Base-by-base conservation (phyloP, 2,113 vertebrate species). In the Alces alces region DNA sequence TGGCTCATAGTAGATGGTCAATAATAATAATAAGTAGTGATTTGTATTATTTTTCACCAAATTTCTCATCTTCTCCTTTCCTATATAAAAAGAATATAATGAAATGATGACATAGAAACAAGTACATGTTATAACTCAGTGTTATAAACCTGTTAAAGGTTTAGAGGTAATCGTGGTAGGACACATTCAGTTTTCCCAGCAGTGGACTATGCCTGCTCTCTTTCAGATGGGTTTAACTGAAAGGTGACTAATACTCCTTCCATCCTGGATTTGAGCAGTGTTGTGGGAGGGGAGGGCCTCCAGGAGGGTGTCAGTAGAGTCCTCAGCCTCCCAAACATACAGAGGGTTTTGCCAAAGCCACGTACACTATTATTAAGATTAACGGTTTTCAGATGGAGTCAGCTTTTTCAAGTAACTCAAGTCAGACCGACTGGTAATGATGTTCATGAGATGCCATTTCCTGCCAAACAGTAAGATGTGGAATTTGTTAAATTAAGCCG, bases 401-500 rank as follows among this genome's bases (percentile, higher is more conserved):
- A 79, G 39, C 27, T 28, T 98, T 98, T 97, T 91, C 73, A 86
- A 89, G 60, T 89, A 78, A 96, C 93, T 94, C 84, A 93, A 96
- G 50, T 66, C 87, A 97, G 97, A 80, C 82, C 87, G 97, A 88
- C 89, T 97, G 93, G 98, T 95, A 97, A 96, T 97, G 97, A 98
- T 98, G 92, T 97, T 97, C 97, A 97, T 94, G 96, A 98, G 98
- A 98, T 97, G 95, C 90, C 95, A 96, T 96, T 98, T 98, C 91
- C 98, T 98, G 98, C 97, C 98, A 98, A 98, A 98, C 86, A 98
- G 97, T 97, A 97, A 99, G 98, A 98, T 98, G 95, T 87, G 98
- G 97, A 98, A 98, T 97, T 98, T 98, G 96, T 98, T 99, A 98
- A 99, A 98, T 98, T 98, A 98, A 98, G 96, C 96, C 97, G 98